phyloP scores from a whole-genome alignment of 2,888 invertebrate species.

The Cataglyphis altisquamis region DNA sequence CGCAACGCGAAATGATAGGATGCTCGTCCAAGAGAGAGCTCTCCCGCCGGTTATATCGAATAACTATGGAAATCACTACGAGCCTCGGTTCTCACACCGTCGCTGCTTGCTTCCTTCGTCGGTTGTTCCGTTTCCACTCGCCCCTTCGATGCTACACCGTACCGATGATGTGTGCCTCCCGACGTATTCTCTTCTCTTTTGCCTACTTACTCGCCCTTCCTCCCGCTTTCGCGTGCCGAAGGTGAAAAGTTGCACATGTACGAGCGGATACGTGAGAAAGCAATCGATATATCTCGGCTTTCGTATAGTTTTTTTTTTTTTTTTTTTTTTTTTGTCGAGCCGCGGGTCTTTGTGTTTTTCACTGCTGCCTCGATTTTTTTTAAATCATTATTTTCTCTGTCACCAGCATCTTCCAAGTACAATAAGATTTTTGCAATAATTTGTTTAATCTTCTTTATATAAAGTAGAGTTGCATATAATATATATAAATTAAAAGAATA shows the following conservation, averaged over 20 bases:
- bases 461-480: neutral
- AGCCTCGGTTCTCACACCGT: slow-evolving; percentile 83
- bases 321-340: slow-evolving; percentile 56
- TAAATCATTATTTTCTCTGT: slow-evolving; percentile 66
- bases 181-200: slow-evolving; percentile 39
- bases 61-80: slow-evolving; percentile 83
- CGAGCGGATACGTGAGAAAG: slow-evolving; percentile 70
- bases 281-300: slow-evolving; percentile 55
- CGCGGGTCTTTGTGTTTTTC: slow-evolving; percentile 51
- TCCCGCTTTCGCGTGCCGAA: slow-evolving; percentile 31
- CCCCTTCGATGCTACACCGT: slow-evolving; percentile 56
- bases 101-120: slow-evolving; percentile 71
- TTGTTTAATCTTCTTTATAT: neutral
- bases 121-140: slow-evolving; percentile 70
- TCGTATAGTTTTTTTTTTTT: slow-evolving; percentile 57
- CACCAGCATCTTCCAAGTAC: slow-evolving; percentile 1
- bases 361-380: slow-evolving; percentile 63
- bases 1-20: slow-evolving; percentile 77
- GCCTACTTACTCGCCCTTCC: slow-evolving; percentile 37
- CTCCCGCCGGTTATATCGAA: slow-evolving; percentile 79
- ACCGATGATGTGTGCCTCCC: slow-evolving; percentile 1
- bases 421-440: neutral
- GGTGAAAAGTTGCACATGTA: slow-evolving; percentile 31
- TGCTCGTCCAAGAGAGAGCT: slow-evolving; percentile 71
- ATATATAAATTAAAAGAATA: slow-evolving; percentile 6